phyloP scores from a whole-genome alignment of 2,888 invertebrate species.

The Drosophila trichaetosa region DNA sequence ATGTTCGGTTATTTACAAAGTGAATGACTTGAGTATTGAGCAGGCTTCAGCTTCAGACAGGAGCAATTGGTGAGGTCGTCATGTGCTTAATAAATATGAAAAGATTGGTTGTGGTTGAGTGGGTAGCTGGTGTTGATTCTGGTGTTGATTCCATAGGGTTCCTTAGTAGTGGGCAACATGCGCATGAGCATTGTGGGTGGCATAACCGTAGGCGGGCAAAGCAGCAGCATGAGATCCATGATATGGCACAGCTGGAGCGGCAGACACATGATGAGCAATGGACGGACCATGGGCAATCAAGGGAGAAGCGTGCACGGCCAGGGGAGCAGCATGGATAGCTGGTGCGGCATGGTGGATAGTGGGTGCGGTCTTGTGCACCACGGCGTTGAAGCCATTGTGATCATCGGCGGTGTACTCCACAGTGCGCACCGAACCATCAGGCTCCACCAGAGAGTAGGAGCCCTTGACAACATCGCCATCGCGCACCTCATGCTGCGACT shows the following conservation, averaged over 20 bases:
- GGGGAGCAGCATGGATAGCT: constrained; percentile 62
- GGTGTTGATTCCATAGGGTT: constrained; percentile 3
- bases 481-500: constrained; percentile 85
- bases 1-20: constrained; percentile 52
- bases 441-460: constrained; percentile 85
- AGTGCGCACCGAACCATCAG: constrained; percentile 85
- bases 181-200: constrained; percentile 81
- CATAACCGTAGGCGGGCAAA: constrained; percentile 80
- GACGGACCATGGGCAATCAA: constrained; percentile 67
- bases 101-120: constrained; percentile 33
- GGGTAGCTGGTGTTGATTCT: constrained; percentile 2
- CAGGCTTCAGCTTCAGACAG: constrained; percentile 53
- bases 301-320: constrained; percentile 62
- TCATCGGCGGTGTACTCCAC: constrained; percentile 85
- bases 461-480: constrained; percentile 85
- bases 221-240: constrained; percentile 78
- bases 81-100: constrained; percentile 72
- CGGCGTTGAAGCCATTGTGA: constrained; percentile 85
- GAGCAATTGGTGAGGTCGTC: constrained; percentile 51
- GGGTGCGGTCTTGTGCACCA: constrained; percentile 84
- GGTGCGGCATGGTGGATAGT: constrained; percentile 81
- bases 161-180: constrained; percentile 82
- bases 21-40: constrained; percentile 70
- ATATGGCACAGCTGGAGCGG: constrained; percentile 80
- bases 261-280: constrained; percentile 81